Conservation (phyloP, 2,113 vertebrate genomes). For the Mobula birostris region DNA sequence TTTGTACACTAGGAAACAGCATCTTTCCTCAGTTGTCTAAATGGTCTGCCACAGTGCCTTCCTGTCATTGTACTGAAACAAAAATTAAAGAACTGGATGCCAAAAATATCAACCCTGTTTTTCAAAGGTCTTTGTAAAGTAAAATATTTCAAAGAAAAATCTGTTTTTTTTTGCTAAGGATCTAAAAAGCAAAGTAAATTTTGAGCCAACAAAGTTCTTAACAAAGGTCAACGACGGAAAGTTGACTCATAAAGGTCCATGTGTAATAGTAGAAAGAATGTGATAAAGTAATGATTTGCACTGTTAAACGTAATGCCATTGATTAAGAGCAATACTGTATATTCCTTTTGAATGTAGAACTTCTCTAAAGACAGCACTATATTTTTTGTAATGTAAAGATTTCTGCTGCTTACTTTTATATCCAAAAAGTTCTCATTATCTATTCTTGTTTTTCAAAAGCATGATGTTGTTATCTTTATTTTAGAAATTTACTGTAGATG, state of each 20-base stretch:
- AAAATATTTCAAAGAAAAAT: slow-evolving; percentile 23
- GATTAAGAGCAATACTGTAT: slow-evolving; percentile 41
- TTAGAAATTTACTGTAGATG: neutral
- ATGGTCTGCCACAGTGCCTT: slow-evolving; percentile 67
- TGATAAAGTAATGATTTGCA: slow-evolving; percentile 36
- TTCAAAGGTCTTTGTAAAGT: neutral
- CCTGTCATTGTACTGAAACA: slow-evolving; percentile 61
- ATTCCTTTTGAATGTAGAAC: slow-evolving; percentile 67
- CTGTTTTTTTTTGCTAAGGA: slow-evolving; percentile 8
- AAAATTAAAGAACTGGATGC: slow-evolving; percentile 46
- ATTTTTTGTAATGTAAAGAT: slow-evolving; percentile 66
- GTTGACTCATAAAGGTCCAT: slow-evolving; percentile 27
- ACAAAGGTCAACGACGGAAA: slow-evolving; percentile 31
- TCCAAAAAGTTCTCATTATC: slow-evolving; percentile 54
- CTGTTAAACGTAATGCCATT: slow-evolving; percentile 41
- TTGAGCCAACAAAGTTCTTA: slow-evolving; percentile 26
- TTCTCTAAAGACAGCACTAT: slow-evolving; percentile 52
- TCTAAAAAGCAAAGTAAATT: slow-evolving; percentile 4
- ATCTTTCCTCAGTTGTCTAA: slow-evolving; percentile 63
- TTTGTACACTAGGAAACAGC: slow-evolving; percentile 60
- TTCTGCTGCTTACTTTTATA: slow-evolving; percentile 55
- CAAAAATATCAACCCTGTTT: slow-evolving; percentile 34
- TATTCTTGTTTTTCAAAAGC: slow-evolving; percentile 49
- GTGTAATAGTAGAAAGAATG: slow-evolving; percentile 34
- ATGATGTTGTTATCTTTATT: slow-evolving; percentile 50